A percentile compares a stretch with the other conserved stretches of the same genome.
These are phyloP conservation scores for Caenorhabditis sinica DNA, from an alignment of 2,888 invertebrate genomes.

Conservation along the genomic window DNA sequence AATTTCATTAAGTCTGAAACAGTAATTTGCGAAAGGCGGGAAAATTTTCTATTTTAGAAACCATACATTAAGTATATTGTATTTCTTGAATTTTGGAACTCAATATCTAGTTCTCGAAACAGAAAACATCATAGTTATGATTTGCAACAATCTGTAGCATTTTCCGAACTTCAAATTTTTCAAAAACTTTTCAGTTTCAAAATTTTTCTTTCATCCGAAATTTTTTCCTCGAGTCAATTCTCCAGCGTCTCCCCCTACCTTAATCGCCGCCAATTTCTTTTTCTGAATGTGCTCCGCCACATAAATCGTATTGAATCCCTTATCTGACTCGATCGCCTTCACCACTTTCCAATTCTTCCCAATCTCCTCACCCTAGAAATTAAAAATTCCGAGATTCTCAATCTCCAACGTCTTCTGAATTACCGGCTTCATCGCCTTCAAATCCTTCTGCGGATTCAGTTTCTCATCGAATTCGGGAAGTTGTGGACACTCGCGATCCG, in stretches of 20 bases:
- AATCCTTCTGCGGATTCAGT: slow-evolving; percentile 35
- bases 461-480: slow-evolving; percentile 49
- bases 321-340: slow-evolving; percentile 64
- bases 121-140: no score
- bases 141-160: no score
- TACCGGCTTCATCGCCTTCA: slow-evolving; percentile 60
- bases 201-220: background rate
- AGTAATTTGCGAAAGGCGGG: no score
- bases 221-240: background rate
- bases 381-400: background rate
- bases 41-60: no score
- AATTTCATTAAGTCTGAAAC: no score
- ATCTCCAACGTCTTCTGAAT: background rate
- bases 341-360: slow-evolving; percentile 71
- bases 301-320: slow-evolving; percentile 71
- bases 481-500: slow-evolving; percentile 64
- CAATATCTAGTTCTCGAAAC: no score
- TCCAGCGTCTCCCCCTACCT: slow-evolving; percentile 17
- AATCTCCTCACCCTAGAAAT: slow-evolving; percentile 55
- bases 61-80: no score
- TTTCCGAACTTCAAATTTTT: no score
- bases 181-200: background rate
- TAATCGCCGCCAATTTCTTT: slow-evolving; percentile 61
- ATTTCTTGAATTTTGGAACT: no score
- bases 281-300: slow-evolving; percentile 64